Percentiles rank a stretch among this genome's conserved stretches.
phyloP scores from a whole-genome alignment of 2,888 invertebrate species.

The Phalera bucephala region DNA sequence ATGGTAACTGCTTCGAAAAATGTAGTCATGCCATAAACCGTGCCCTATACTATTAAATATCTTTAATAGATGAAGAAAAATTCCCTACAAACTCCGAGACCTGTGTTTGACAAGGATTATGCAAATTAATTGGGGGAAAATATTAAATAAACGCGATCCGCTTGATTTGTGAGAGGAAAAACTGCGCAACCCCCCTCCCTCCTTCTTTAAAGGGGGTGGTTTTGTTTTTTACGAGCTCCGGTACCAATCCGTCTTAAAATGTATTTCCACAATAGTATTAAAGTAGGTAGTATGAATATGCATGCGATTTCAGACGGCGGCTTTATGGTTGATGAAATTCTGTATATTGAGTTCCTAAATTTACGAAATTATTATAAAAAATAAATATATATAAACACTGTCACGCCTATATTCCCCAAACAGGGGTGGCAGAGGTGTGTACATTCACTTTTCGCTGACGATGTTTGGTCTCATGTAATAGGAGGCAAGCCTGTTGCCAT shows the following conservation, averaged over 20 bases:
- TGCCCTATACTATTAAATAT: not conserved
- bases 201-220: not conserved
- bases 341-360: too few relatives aligned
- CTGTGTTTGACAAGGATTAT: conserved; percentile 64
- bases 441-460: too few relatives aligned
- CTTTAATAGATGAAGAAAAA: conserved; percentile 13
- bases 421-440: too few relatives aligned
- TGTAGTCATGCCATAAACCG: not conserved
- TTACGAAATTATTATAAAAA: too few relatives aligned
- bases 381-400: too few relatives aligned
- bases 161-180: conserved; percentile 49
- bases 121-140: conserved; percentile 61
- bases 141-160: conserved; percentile 52
- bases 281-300: not conserved
- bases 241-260: conserved; percentile 11
- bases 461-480: too few relatives aligned
- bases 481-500: too few relatives aligned
- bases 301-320: too few relatives aligned
- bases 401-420: too few relatives aligned
- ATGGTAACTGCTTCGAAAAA: not conserved
- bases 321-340: too few relatives aligned
- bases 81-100: conserved; percentile 33
- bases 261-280: not conserved
- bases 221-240: conserved; percentile 40
- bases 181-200: conserved; percentile 5